phyloP scores from a whole-genome alignment of 2,888 invertebrate genomes.

The Lissonota sp. region DNA sequence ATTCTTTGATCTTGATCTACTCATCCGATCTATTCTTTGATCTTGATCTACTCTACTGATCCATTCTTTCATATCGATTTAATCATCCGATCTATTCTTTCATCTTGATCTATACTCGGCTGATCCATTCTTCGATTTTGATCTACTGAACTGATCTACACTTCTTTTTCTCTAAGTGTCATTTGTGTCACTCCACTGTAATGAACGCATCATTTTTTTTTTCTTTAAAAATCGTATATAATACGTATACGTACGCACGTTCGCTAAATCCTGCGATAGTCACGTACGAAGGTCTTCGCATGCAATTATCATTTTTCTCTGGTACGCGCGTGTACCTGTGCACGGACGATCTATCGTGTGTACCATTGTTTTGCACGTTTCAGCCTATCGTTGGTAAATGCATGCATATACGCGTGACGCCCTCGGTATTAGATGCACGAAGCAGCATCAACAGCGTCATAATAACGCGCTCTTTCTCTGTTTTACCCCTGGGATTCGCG shows the following conservation, averaged over 20 bases:
- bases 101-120: too few species aligned
- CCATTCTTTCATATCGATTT: too few species aligned
- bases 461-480: constrained; percentile 4
- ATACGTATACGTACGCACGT: not conserved
- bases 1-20: too few species aligned
- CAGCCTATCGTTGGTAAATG: constrained; percentile 1
- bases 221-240: too few species aligned
- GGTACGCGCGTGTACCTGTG: constrained; percentile 15
- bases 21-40: too few species aligned
- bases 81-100: too few species aligned
- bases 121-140: too few species aligned
- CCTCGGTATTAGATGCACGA: constrained; percentile 46
- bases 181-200: too few species aligned
- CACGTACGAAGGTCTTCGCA: constrained; percentile 47
- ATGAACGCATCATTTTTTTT: too few species aligned
- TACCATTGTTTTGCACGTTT: constrained; percentile 36
- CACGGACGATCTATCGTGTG: not conserved
- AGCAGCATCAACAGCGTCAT: constrained; percentile 31
- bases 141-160: too few species aligned
- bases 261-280: constrained; percentile 24
- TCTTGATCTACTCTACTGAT: too few species aligned
- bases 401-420: not conserved
- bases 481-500: not conserved
- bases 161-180: too few species aligned
- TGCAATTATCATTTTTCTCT: constrained; percentile 31